A percentile compares a stretch with the other conserved stretches of the same genome.
phyloP scores from a whole-genome alignment of 2,797 vertebrate genomes.

The Acrossocheilus fasciatus region DNA sequence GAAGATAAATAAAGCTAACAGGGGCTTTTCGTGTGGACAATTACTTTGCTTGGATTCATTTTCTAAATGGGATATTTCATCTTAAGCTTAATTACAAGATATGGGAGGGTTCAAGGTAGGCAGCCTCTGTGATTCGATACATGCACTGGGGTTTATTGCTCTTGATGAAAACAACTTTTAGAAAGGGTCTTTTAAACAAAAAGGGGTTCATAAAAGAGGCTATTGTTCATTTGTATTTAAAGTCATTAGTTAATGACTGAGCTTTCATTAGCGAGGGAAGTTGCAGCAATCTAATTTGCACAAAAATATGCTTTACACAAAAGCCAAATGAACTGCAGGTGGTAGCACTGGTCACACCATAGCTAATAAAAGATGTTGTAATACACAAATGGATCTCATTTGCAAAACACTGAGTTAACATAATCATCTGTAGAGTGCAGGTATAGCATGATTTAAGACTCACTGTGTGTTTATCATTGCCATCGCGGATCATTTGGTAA shows the following conservation, averaged over 20 bases:
- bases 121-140: constrained; percentile 22
- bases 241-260: constrained; percentile 48
- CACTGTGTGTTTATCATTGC: background rate
- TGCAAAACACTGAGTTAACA: background rate
- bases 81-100: constrained; percentile 44
- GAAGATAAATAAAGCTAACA: constrained; percentile 52
- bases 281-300: constrained; percentile 19
- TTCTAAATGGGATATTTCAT: constrained; percentile 44
- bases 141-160: constrained; percentile 14
- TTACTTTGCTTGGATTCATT: constrained; percentile 43
- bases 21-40: constrained; percentile 19
- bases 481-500: background rate
- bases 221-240: constrained; percentile 22
- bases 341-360: constrained; percentile 37
- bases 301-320: constrained; percentile 23
- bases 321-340: constrained; percentile 34
- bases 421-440: background rate
- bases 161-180: constrained; percentile 30
- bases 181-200: constrained; percentile 11
- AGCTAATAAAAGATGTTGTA: background rate
- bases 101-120: constrained; percentile 19
- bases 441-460: background rate
- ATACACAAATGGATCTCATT: constrained; percentile 24
- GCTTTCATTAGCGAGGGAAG: constrained; percentile 38
- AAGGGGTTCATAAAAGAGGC: constrained; percentile 3